Conservation (phyloP, 2,797 vertebrate species). For the Phylloscopus collybita region DNA sequence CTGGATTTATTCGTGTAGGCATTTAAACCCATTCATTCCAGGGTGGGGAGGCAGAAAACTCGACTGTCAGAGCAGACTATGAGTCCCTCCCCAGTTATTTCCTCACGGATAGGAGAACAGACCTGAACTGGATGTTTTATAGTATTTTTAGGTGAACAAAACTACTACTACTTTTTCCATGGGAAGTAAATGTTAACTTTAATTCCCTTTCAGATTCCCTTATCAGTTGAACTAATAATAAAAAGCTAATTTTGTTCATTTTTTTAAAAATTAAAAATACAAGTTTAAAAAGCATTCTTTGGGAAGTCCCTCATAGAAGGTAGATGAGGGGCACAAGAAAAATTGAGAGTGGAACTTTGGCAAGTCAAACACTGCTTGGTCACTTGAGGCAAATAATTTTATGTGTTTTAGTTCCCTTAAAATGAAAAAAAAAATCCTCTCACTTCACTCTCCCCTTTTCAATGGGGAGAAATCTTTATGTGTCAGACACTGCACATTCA, state of each 20-base stretch:
- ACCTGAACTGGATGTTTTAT: not conserved
- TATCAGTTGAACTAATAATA: not conserved
- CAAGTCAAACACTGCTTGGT: not conserved
- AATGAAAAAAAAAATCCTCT: not conserved
- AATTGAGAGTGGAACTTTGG: not conserved
- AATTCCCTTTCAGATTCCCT: not conserved
- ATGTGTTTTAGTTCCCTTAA: not conserved
- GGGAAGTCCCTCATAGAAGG: not conserved
- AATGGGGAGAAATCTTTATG: not conserved
- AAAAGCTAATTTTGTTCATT: not conserved
- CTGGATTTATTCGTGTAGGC: not conserved
- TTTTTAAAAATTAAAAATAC: not conserved
- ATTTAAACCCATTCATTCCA: not conserved
- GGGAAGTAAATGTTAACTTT: not conserved
- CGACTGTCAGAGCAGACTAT: not conserved
- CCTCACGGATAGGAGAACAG: not conserved
- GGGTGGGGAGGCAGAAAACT: not conserved
- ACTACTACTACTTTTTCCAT: not conserved
- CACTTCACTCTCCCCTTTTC: not conserved
- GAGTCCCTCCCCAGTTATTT: not conserved
- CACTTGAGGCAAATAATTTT: not conserved
- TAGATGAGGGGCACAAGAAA: not conserved
- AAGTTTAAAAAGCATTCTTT: not conserved
- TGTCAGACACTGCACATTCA: not conserved
- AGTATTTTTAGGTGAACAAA: not conserved